These are phyloP conservation scores for Listronotus bonariensis DNA, from an alignment of 1,140 invertebrate species.

Conservation along the genomic window DNA sequence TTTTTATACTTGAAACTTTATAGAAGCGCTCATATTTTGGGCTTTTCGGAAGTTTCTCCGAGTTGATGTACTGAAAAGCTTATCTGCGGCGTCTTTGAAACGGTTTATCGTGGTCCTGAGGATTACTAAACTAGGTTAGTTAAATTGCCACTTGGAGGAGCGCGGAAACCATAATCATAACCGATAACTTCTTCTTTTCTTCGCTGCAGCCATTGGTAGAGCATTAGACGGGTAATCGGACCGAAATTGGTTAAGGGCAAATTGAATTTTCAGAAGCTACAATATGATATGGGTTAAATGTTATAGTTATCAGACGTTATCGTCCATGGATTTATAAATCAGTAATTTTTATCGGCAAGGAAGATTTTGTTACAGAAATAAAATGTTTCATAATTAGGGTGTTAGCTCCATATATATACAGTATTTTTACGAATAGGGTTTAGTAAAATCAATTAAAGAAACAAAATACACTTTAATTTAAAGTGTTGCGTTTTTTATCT, in stretches of 20 bases:
- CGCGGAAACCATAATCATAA: constrained; percentile 40
- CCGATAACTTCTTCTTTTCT: constrained; percentile 37
- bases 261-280: constrained; percentile 25
- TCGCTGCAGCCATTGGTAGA: constrained; percentile 22
- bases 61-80: constrained; percentile 39
- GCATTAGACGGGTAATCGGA: constrained; percentile 31
- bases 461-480: too few relatives aligned
- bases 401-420: too few relatives aligned
- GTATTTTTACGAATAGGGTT: too few relatives aligned
- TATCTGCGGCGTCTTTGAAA: constrained; percentile 29
- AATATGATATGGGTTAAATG: constrained; percentile 17
- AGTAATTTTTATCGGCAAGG: too few relatives aligned
- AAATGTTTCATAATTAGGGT: too few relatives aligned
- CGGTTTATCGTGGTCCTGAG: constrained; percentile 33
- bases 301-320: constrained; percentile 1
- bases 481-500: too few relatives aligned
- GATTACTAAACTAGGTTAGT: constrained; percentile 41
- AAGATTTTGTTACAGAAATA: too few relatives aligned
- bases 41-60: constrained; percentile 27
- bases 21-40: constrained; percentile 26
- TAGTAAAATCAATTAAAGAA: too few relatives aligned
- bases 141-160: constrained; percentile 34
- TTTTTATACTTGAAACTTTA: constrained; percentile 27
- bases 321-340: too few relatives aligned
- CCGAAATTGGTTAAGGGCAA: constrained; percentile 15